A percentile compares a stretch with the other conserved stretches of the same genome.
Evolutionary conservation across 2,797 vertebrate genomes (phyloP).

Genomic region (Philypnodon macrostomus): DNA sequence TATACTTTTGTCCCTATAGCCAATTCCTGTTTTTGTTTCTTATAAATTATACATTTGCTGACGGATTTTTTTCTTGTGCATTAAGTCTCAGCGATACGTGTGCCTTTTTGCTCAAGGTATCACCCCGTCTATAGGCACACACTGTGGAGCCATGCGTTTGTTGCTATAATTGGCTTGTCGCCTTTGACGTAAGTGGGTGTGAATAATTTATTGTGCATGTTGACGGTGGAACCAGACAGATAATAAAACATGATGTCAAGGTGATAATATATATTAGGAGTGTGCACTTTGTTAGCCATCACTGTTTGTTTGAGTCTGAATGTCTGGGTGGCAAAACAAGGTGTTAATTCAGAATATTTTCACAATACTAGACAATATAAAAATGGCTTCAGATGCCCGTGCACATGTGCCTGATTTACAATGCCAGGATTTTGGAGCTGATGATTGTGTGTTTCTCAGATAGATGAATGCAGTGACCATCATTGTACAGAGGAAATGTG

Average conservation of each 20-base stretch:
- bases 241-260: constrained; percentile 19
- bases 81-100: too few species aligned
- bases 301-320: too few species aligned
- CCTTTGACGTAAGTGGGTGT: constrained; percentile 34
- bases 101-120: constrained; percentile 25
- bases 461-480: too few species aligned
- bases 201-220: constrained; percentile 47
- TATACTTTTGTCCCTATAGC: too few species aligned
- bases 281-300: constrained; percentile 19
- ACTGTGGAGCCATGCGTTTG: constrained; percentile 44
- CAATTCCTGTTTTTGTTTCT: constrained; percentile 22
- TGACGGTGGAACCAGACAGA: constrained; percentile 14
- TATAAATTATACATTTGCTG: constrained; percentile 45
- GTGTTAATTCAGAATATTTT: too few species aligned
- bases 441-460: too few species aligned
- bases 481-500: too few species aligned
- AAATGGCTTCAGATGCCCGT: too few species aligned
- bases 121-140: constrained; percentile 20
- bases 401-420: too few species aligned
- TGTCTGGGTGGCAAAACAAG: too few species aligned
- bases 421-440: too few species aligned
- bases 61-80: constrained; percentile 36
- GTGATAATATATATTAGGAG: constrained; percentile 2
- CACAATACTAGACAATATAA: too few species aligned
- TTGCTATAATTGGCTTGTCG: constrained; percentile 42